Conservation (phyloP, 2,797 vertebrate species). For the Danio albolineatus region DNA sequence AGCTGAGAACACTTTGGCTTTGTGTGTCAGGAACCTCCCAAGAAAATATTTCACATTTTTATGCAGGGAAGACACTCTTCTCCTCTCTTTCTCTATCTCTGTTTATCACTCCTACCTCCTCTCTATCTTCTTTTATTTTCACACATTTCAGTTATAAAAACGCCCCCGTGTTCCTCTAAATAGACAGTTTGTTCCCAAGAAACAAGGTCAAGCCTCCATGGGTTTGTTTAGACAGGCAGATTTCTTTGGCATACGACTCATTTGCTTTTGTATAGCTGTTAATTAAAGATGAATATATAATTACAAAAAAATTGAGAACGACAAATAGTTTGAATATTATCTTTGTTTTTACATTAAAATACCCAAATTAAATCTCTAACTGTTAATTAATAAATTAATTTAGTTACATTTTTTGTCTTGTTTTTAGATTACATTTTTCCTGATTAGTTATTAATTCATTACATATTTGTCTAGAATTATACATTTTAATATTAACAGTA, state of each 20-base stretch:
- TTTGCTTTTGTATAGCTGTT: neutral
- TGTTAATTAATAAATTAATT: too few relatives aligned
- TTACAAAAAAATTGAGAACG: neutral
- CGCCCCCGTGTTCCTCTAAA: slow-evolving; percentile 34
- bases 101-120: slow-evolving; percentile 27
- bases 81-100: slow-evolving; percentile 4
- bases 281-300: neutral
- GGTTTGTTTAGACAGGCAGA: slow-evolving; percentile 4
- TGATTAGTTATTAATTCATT: too few relatives aligned
- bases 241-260: neutral
- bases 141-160: slow-evolving; percentile 42
- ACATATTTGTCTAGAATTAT: neutral
- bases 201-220: slow-evolving; percentile 24
- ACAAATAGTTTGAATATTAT: neutral
- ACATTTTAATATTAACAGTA: neutral
- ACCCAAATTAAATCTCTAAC: too few relatives aligned
- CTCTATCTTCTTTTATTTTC: slow-evolving; percentile 29
- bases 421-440: too few relatives aligned
- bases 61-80: slow-evolving; percentile 27
- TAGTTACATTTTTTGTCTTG: too few relatives aligned
- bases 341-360: too few relatives aligned
- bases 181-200: slow-evolving; percentile 41
- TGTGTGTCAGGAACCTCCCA: slow-evolving; percentile 51
- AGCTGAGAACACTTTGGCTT: slow-evolving; percentile 32
- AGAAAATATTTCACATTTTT: slow-evolving; percentile 62